A percentile compares a stretch with the other conserved stretches of the same genome.
phyloP scores from a whole-genome alignment of 2,797 vertebrate species.

The Eidolon dupreanum region DNA sequence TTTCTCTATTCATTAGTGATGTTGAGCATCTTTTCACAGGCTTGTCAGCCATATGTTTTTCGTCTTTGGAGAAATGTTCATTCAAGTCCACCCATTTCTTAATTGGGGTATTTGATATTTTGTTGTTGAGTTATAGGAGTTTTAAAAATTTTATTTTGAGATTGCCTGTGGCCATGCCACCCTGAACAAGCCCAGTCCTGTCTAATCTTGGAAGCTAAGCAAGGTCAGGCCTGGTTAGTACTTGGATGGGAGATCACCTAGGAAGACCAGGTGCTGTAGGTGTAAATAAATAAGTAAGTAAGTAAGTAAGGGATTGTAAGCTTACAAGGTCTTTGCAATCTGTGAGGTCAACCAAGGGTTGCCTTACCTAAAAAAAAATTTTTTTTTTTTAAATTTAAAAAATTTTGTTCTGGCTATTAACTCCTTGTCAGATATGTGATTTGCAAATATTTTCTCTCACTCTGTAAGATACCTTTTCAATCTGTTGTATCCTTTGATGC shows the following conservation, averaged over 20 bases:
- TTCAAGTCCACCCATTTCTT: background rate
- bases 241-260: too few species aligned
- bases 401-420: background rate
- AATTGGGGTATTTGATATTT: background rate
- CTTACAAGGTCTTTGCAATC: too few species aligned
- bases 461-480: constrained; percentile 11
- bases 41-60: background rate
- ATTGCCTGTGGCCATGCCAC: too few species aligned
- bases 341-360: too few species aligned
- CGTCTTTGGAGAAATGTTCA: background rate
- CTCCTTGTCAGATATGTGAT: background rate
- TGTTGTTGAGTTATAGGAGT: background rate
- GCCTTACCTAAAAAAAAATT: too few species aligned
- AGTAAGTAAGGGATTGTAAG: too few species aligned
- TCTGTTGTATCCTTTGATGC: background rate
- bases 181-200: too few species aligned
- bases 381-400: too few species aligned
- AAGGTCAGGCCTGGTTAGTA: too few species aligned
- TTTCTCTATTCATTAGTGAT: background rate
- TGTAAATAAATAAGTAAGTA: too few species aligned
- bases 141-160: background rate
- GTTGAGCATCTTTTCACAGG: background rate
- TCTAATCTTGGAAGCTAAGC: too few species aligned
- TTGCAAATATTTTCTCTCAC: background rate
- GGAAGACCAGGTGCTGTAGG: too few species aligned